phyloP scores from a whole-genome alignment of 2,113 vertebrate genomes.

The Anthoscopus minutus region DNA sequence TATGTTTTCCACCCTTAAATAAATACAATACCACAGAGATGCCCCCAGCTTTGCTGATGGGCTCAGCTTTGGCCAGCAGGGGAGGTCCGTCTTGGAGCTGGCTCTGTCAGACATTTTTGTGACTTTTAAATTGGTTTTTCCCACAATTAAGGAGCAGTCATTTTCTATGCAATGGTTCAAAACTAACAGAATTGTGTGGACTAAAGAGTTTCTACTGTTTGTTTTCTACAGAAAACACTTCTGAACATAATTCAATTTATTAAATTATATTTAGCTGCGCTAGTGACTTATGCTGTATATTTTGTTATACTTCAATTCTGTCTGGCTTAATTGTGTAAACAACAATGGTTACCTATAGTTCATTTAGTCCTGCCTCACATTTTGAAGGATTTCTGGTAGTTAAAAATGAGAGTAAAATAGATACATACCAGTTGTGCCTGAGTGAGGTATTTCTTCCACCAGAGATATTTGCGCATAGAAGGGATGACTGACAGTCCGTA shows the following conservation, averaged over 20 bases:
- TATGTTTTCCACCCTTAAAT: not conserved
- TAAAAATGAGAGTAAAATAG: not conserved
- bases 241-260: not conserved
- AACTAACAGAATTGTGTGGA: not conserved
- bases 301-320: not conserved
- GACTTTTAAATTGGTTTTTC: not conserved
- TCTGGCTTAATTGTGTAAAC: not conserved
- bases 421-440: constrained; percentile 82
- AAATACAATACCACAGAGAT: accelerated
- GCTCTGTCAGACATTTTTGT: not conserved
- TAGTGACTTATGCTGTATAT: not conserved
- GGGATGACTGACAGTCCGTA: constrained; percentile 84
- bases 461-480: constrained; percentile 83
- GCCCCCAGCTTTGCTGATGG: not conserved
- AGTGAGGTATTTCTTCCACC: constrained; percentile 91
- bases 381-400: not conserved
- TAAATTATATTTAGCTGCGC: not conserved
- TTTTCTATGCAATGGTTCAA: not conserved
- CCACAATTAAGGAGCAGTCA: not conserved
- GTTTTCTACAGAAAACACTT: not conserved
- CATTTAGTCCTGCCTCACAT: not conserved
- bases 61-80: not conserved
- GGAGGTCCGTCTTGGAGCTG: not conserved
- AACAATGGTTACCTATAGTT: not conserved
- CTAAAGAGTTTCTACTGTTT: not conserved